Base-by-base conservation (phyloP, 2,888 invertebrate genomes). In the Phortica okadai region DNA sequence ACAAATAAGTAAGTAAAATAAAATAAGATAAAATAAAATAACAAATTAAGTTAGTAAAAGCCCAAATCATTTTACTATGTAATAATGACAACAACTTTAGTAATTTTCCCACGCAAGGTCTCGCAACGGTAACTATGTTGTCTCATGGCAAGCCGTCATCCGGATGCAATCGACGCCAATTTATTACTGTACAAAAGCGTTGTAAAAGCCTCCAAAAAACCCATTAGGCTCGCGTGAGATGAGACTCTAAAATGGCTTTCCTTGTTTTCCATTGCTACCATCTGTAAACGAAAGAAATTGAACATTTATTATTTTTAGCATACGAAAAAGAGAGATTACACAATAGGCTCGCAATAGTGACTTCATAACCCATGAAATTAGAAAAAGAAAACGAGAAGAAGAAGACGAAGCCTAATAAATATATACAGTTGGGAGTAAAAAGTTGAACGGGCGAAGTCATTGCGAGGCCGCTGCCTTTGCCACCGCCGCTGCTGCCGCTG, bases 221-320 rank as follows among this genome's bases (percentile, higher is more conserved):
- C 73, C 16, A 76, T 76, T 76, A 76, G 41, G 21, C 66, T 54
- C 66, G 73, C 76, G 76, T 69, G 74, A 69, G 70, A 54, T 54
- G 70, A 50, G 69, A 41, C 41, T 25, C n/a, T 45, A 50, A 56
- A 54, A 54, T 50, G 42, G 69, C 44, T 69, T 72, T 72, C 41
- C 62, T 69, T 50, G 56, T 56, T 25, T 67, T 42, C 66, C 64
- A 64, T 70, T 70, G 21, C 25, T 44, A 25, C 25, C 16, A 64
- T 8, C 64, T 25, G 50, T 11, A 45, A 8, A 54, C 42, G 56
- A 62, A 75, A 75, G 64, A 85, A 86, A 83, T 83, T 83, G 86
- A 82, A 87, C 89, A 87, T 89, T 88, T 88, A 88, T 87, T 86
- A 82, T 82, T 78, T 79, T 78, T 80, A 76, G 76, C 72, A 76